Base-by-base conservation (phyloP, 2,888 invertebrate species). In the Aphelenchoides bicaudatus region DNA sequence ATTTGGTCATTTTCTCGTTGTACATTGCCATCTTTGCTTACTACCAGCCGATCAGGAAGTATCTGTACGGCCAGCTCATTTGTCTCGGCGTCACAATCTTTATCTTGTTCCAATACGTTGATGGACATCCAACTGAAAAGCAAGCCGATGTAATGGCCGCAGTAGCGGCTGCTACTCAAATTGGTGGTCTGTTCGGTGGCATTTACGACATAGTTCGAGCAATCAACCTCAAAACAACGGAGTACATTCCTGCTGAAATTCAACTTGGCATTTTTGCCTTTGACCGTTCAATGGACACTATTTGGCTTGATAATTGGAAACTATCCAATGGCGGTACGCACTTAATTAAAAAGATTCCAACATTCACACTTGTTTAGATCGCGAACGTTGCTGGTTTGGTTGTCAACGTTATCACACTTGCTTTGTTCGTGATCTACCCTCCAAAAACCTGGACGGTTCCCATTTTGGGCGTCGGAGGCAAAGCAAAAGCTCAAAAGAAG, bases 381-480 rank as follows among this genome's bases (percentile, higher is more conserved):
- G 76, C 76, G 13, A 76, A 76, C 56, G 51, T 62, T 10, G 74
- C 73, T 25, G 77, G 75, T 63, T 56, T 77, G 23, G 56, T 59
- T 1, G 66, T 78, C 1, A 75, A 72, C 53, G 55, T 72, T n/a
- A 58, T 61, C 21, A 74, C 76, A 3, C 55, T 77, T 16, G 38
- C 61, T 2, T 63, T 75, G 21, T 77, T 75, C 59, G 66, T 77
- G 59, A 50, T 68, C 34, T 77, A 77, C 54, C 77, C 77, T n/a
- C 77, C 77, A 0, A 62, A 73, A 38, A 78, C 74, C 2, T 77
- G 77, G 77, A 56, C 61, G 3, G 77, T 77, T 3, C 77, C 77
- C 2, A 65, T 77, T 43, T 64, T 77, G 56, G 71, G 71, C 39
- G 67, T 66, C 31, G 69, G 70, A 2, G 71, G 70, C 21, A 57